Conservation (phyloP, 1,140 invertebrate genomes). For the Achatina immaculata region DNA sequence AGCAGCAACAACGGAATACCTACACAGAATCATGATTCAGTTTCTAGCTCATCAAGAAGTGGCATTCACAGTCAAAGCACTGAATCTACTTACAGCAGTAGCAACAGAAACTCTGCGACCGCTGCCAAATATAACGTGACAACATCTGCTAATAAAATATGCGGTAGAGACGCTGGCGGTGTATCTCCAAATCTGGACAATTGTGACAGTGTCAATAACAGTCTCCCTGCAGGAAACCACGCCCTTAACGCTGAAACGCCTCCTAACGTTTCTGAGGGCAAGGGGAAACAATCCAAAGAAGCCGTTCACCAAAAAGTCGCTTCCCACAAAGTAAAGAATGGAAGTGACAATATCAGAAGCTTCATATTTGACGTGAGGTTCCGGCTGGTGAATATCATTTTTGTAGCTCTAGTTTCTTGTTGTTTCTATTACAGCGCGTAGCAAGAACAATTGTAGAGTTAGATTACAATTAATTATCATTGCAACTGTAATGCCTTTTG, state of each 20-base stretch:
- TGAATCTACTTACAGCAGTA: neutral
- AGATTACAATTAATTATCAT: too few species aligned
- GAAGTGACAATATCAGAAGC: neutral
- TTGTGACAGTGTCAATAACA: neutral
- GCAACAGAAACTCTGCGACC: neutral
- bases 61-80: too few species aligned
- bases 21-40: neutral
- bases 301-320: neutral
- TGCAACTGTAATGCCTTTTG: too few species aligned
- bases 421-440: neutral
- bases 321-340: neutral
- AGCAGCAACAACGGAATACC: neutral
- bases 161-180: constrained; percentile 3
- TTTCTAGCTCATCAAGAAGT: neutral
- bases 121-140: neutral
- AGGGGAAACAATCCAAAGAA: neutral
- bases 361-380: neutral
- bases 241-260: neutral
- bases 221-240: neutral
- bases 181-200: neutral
- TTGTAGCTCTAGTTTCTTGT: neutral
- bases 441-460: too few species aligned
- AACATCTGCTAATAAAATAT: neutral
- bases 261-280: neutral
- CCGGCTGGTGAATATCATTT: neutral